Conservation (phyloP, 2,888 invertebrate genomes). For the Vannuccia rotundouncinata region DNA sequence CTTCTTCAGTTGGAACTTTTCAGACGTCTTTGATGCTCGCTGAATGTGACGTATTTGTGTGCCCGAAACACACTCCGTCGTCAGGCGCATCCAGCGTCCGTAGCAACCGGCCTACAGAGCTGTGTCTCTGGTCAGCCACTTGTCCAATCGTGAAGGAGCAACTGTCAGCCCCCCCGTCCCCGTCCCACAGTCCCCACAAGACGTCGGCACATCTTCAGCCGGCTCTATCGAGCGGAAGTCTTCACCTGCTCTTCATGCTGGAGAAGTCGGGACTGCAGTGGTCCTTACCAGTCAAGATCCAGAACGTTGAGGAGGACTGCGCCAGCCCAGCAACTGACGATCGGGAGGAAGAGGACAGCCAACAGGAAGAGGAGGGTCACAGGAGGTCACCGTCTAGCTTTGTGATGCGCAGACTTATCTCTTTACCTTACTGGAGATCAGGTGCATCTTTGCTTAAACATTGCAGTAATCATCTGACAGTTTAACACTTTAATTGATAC, state of each 20-base stretch:
- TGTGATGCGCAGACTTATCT: neutral
- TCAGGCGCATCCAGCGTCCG: too few species aligned
- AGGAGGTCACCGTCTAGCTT: neutral
- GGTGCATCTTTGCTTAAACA: too few species aligned
- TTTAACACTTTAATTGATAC: neutral
- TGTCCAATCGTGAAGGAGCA: neutral
- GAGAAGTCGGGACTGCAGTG: neutral
- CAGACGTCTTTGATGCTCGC: neutral
- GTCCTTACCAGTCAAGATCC: neutral
- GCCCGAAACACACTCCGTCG: neutral
- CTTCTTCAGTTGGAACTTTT: neutral
- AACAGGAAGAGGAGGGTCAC: neutral
- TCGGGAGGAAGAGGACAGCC: neutral
- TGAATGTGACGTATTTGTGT: neutral
- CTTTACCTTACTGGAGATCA: neutral
- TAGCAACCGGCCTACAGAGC: too few species aligned
- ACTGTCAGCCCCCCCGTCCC: neutral
- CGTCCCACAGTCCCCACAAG: too few species aligned
- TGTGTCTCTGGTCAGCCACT: conserved; percentile 10
- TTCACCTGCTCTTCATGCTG: conserved; percentile 8
- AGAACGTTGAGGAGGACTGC: neutral
- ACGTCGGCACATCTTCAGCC: too few species aligned
- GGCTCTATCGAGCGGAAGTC: neutral
- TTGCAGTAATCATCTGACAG: too few species aligned
- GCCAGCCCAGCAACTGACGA: neutral